Conservation (phyloP, 2,888 invertebrate species). For the Monopis laevigella region DNA sequence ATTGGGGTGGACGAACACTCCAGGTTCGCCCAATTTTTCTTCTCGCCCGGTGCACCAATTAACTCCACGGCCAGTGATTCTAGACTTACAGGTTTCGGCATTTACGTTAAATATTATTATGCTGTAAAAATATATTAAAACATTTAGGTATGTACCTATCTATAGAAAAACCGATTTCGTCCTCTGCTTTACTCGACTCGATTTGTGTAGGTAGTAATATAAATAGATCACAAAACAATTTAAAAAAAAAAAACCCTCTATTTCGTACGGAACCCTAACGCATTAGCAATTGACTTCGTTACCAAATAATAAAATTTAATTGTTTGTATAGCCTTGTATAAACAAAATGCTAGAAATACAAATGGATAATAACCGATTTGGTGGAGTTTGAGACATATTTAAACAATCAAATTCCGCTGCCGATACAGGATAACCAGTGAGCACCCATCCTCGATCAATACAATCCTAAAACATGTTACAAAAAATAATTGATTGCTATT, state of each 20-base stretch:
- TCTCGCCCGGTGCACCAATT: slow-evolving; percentile 48
- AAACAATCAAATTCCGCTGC: slow-evolving; percentile 67
- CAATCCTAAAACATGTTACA: slow-evolving; percentile 62
- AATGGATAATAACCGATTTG: slow-evolving; percentile 62
- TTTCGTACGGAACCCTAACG: no score
- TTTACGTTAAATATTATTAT: slow-evolving; percentile 55
- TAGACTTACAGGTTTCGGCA: slow-evolving; percentile 38
- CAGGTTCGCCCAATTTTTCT: slow-evolving; percentile 30
- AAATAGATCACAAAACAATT: no score
- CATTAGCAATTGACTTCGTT: no score
- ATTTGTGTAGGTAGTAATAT: no score
- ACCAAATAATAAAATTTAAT: no score
- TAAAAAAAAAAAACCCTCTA: no score
- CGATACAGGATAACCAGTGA: slow-evolving; percentile 67
- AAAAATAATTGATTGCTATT: no score
- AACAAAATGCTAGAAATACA: neutral
- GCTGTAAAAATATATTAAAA: slow-evolving; percentile 26
- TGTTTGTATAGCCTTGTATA: no score
- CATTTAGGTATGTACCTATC: no score
- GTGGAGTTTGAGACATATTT: slow-evolving; percentile 68
- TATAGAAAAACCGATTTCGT: no score
- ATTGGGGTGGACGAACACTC: slow-evolving; percentile 31
- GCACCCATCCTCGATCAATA: slow-evolving; percentile 69
- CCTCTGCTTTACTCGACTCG: no score
- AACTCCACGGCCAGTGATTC: slow-evolving; percentile 37